Evolutionary conservation across 35 echinoderm and acorn worm genomes (phyloP), one percentile per base, ranked within the genome.

Genomic region (Strongylocentrotus purpuratus): DNA sequence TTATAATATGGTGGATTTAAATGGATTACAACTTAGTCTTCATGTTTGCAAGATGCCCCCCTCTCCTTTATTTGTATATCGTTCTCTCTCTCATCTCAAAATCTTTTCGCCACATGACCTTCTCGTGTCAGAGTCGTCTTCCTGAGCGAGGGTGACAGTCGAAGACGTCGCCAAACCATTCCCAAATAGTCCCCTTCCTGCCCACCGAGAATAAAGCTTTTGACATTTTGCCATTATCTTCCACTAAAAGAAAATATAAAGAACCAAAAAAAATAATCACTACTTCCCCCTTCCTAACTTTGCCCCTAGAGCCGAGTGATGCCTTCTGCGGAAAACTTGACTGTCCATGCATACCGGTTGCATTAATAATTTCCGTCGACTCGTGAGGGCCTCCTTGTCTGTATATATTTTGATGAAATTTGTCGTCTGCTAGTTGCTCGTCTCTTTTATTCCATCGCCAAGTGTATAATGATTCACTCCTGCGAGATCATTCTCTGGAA

Each of bases 191-290:
- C 20, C 22, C 22, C 22, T 78, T 78, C 65, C 65, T 78, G 65
- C 65, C 65, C 65, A 78, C 65, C 22, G 28, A 78, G 65, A 78
- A 78, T 28, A 18, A 78, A 78, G 65, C 65, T 78, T 78, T 78
- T 78, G 65, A 78, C 65, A 78, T 78, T 78, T 78, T 78, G 65
- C 65, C 65, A 78, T 78, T 78, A 78, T 78, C 20, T 78, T 78
- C 65, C 7, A 78, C 20, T 0, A 28, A 2, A 78, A 78, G 65
- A 78, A 78, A 78, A 0, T n/a, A n/a, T 2, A n/a, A 78, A 78
- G 65, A 78, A 78, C 17, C 65, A 78, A 13, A 41, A 55, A 78
- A 78, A 78, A 78, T 78, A 2, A 78, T 78, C 65, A 78, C 15
- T n/a, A 78, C 65, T 78, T 78, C 65, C 65, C 65, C 65, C 65